Evolutionary conservation across 2,888 invertebrate species (phyloP).

Genomic region (Tenthredo mesomela): DNA sequence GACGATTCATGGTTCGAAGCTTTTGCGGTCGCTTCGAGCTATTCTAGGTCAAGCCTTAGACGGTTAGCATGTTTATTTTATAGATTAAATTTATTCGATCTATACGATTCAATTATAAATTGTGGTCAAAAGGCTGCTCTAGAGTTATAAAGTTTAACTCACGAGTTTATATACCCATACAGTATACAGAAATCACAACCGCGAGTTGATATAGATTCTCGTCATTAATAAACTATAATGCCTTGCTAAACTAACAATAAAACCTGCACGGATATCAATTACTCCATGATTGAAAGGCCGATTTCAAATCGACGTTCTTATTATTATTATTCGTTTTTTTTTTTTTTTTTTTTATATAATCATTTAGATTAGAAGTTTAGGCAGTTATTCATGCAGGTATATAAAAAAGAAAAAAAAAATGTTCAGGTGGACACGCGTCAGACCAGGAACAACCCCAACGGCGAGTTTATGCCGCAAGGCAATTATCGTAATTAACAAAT

Average conservation of each 20-base stretch:
- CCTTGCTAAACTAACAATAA: not conserved
- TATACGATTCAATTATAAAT: constrained; percentile 22
- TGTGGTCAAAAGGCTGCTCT: constrained; percentile 27
- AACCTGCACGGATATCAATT: constrained; percentile 1
- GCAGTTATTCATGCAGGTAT: not conserved
- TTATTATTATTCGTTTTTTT: not conserved
- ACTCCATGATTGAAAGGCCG: not conserved
- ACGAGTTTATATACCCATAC: not conserved
- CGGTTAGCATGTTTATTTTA: constrained; percentile 36
- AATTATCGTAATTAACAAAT: constrained; percentile 64
- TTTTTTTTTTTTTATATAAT: not conserved
- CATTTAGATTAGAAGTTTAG: not conserved
- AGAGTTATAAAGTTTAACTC: not conserved
- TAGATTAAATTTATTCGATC: constrained; percentile 31
- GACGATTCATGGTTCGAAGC: constrained; percentile 26
- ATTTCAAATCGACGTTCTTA: not conserved
- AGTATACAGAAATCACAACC: not conserved
- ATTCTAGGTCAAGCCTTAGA: constrained; percentile 42
- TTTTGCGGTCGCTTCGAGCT: constrained; percentile 3
- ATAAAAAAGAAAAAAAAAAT: not conserved
- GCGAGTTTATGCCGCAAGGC: constrained; percentile 33
- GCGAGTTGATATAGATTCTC: constrained; percentile 5
- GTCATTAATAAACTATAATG: constrained; percentile 1
- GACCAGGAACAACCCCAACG: not conserved
- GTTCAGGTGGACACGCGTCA: constrained; percentile 15